Conservation (phyloP, 1,140 invertebrate species). For the Drosophila subobscura region DNA sequence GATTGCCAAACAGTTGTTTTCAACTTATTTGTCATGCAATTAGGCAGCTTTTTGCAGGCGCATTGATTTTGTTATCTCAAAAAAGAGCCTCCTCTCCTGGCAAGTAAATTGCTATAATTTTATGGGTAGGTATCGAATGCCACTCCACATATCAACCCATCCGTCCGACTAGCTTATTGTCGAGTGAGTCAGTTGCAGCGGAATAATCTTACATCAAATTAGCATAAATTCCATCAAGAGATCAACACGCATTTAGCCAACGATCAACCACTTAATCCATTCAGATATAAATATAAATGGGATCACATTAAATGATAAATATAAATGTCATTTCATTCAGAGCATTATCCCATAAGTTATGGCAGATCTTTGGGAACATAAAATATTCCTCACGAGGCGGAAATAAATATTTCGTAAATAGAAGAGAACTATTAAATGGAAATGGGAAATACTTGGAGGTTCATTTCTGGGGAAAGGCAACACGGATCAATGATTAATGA, state of each 20-base stretch:
- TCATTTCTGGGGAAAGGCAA: too few species aligned
- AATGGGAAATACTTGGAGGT: too few species aligned
- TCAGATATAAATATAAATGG: background rate
- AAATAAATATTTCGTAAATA: background rate
- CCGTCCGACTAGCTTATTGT: background rate
- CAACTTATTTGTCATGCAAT: constrained; percentile 16
- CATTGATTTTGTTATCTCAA: constrained; percentile 2
- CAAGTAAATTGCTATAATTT: background rate
- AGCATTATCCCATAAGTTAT: constrained; percentile 1
- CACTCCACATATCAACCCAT: too few species aligned
- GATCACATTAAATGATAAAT: constrained; percentile 7
- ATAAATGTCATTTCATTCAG: background rate
- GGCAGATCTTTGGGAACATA: too few species aligned
- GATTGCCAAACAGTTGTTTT: constrained; percentile 18
- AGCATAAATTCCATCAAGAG: background rate
- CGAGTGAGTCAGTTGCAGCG: too few species aligned
- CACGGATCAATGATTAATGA: too few species aligned
- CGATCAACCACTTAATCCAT: constrained; percentile 1
- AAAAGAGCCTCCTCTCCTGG: background rate
- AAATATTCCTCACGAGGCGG: background rate
- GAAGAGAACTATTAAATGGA: too few species aligned
- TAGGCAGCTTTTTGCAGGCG: background rate
- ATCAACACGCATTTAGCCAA: background rate
- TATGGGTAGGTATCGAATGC: background rate
- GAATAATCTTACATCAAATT: too few species aligned